Base-by-base conservation (phyloP, 2,888 invertebrate genomes). In the Dugesia japonica region DNA sequence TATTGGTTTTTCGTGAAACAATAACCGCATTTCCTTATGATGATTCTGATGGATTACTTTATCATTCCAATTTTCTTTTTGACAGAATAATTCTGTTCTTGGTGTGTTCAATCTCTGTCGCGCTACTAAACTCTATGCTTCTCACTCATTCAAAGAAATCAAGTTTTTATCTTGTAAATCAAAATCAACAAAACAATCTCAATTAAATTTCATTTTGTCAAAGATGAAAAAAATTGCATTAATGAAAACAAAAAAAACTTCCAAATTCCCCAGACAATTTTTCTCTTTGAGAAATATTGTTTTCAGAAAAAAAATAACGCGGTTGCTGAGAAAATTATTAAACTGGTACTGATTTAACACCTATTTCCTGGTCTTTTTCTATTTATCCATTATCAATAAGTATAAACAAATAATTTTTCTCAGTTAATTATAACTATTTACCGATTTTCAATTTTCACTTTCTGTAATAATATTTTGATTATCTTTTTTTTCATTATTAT, bases 31-130 rank as follows among this genome's bases (percentile, higher is more conserved):
- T 56, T 23, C 56, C 23, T 56, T 56, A 56, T 56, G 56, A 56
- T 56, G 56, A 56, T 56, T 56, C 56, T 56, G 56, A 56, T 56
- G 56, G 56, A 56, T 56, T 56, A 56, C 56, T 56, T 56, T 56
- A 56, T 56, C 4, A 56, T 56, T 56, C 56, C 56, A 56, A 56
- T 56, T 56, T 56, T 56, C 56, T 56, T 56, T 56, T 56, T 56
- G 56, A 56, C 56, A 56, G 23, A 20, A 4, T 56, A 56, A 56
- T 56, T 56, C 56, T 56, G 56, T 56, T 56, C 56, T 56, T 23
- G 31, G 56, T 56, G 56, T 56, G n/a, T 23, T 56, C 56, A n/a
- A 56, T 56, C n/a, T 56, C 56, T n/a, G n/a, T 56, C 56, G 56
- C 56, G 4, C n/a, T 20, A n/a, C 56, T 56, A 56, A n/a, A 56